phyloP scores from a whole-genome alignment of 2,797 vertebrate genomes.

The Cetoscarus ocellatus region DNA sequence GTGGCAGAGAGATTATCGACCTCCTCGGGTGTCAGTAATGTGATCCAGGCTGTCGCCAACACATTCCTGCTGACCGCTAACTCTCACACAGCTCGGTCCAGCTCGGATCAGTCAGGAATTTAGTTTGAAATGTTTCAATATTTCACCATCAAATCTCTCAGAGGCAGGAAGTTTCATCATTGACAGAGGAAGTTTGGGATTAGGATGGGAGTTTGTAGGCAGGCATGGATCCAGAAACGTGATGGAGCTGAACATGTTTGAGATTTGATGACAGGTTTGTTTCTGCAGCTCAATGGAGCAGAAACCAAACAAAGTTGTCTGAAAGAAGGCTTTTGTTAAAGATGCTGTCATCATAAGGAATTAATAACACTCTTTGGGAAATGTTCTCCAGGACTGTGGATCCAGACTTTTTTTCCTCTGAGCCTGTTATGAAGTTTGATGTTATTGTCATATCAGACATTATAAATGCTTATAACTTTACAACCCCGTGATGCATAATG shows the following conservation, averaged over 20 bases:
- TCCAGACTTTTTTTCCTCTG: no score
- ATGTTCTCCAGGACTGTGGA: no score
- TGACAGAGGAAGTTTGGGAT: neutral
- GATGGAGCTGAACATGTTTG: conserved; percentile 14
- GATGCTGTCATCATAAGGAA: no score
- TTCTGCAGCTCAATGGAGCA: conserved; percentile 5
- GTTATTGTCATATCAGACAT: no score
- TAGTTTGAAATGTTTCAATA: neutral
- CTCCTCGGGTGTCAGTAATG: conserved; percentile 63
- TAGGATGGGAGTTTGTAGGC: neutral
- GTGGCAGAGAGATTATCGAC: conserved; percentile 40
- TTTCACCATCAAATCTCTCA: neutral
- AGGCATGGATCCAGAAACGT: conserved; percentile 1
- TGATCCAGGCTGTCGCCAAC: conserved; percentile 47
- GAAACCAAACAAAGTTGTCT: neutral
- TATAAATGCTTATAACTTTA: no score
- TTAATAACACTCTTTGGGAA: no score
- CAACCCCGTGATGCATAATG: no score
- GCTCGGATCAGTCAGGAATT: neutral
- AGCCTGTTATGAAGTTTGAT: no score
- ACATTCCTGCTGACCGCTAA: conserved; percentile 42
- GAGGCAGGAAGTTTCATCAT: neutral
- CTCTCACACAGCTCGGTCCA: neutral
- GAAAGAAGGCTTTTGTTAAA: neutral
- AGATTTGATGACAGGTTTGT: neutral